A percentile compares a stretch with the other conserved stretches of the same genome.
These are phyloP conservation scores for Mylabris phalerata DNA, from an alignment of 1,140 invertebrate species.

Conservation along the genomic window DNA sequence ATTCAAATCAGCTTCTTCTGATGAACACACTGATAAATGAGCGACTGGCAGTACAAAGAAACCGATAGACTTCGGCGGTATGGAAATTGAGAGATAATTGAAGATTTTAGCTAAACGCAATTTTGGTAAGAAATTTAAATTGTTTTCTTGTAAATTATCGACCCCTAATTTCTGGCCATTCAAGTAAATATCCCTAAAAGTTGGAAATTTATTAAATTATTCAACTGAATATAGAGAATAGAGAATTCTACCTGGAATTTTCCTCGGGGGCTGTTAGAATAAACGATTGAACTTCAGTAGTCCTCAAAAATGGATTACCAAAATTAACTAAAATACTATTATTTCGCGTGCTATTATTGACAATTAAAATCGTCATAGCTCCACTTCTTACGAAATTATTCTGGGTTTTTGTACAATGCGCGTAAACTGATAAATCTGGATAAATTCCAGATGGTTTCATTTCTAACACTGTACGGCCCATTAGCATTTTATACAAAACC, in stretches of 20 bases:
- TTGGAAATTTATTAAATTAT: not conserved
- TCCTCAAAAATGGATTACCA: slow-evolving; percentile 20
- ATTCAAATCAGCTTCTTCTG: slow-evolving; percentile 28
- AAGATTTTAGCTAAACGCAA: slow-evolving; percentile 28
- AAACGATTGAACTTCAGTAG: slow-evolving; percentile 35
- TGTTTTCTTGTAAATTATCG: slow-evolving; percentile 19
- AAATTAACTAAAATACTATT: slow-evolving; percentile 23
- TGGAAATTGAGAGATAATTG: slow-evolving; percentile 23
- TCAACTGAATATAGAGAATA: no score
- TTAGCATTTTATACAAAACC: slow-evolving; percentile 34
- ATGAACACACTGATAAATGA: slow-evolving; percentile 28
- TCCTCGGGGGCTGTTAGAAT: slow-evolving; percentile 25
- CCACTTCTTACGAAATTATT: slow-evolving; percentile 33
- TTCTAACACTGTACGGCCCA: slow-evolving; percentile 38
- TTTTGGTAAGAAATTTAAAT: slow-evolving; percentile 29
- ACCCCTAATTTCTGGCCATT: slow-evolving; percentile 30
- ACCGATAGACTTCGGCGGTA: slow-evolving; percentile 31
- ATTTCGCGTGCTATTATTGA: slow-evolving; percentile 27
- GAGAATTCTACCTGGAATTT: slow-evolving; percentile 22
- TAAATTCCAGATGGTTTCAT: slow-evolving; percentile 18
- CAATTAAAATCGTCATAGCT: slow-evolving; percentile 32
- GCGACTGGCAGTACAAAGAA: slow-evolving; percentile 38
- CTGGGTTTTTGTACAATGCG: slow-evolving; percentile 35
- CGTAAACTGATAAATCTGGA: slow-evolving; percentile 21
- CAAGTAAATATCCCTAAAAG: slow-evolving; percentile 31